Conservation (phyloP, 2,888 invertebrate genomes). For the Labia minor region DNA sequence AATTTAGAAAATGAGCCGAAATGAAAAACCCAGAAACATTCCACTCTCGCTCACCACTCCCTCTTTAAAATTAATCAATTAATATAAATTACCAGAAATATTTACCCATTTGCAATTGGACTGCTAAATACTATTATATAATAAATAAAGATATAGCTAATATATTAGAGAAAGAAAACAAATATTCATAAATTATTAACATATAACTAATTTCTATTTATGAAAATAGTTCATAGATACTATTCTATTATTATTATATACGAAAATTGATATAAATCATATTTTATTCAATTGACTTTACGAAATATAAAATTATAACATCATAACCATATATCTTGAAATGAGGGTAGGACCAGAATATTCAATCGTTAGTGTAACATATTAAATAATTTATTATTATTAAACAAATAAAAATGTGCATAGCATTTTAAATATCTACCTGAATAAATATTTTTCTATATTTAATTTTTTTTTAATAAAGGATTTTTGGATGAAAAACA, state of each 20-base stretch:
- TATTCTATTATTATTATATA: constrained; percentile 2
- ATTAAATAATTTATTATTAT: no score
- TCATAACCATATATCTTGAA: no score
- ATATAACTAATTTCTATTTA: constrained; percentile 1
- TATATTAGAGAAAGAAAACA: constrained; percentile 13
- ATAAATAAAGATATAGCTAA: constrained; percentile 1
- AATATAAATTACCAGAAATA: not conserved
- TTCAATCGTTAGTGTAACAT: no score
- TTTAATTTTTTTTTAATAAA: no score
- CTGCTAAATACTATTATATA: not conserved
- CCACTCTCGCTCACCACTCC: no score
- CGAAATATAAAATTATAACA: not conserved
- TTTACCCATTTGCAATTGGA: not conserved
- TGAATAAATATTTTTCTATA: no score
- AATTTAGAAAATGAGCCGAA: no score
- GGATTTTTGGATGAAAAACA: no score
- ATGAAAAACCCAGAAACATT: no score
- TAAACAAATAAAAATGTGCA: no score
- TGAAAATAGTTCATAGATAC: not conserved
- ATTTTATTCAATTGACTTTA: not conserved
- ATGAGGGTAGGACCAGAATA: no score
- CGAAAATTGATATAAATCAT: constrained; percentile 2
- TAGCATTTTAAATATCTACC: no score
- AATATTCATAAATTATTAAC: not conserved
- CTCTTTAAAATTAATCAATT: not conserved